Evolutionary conservation across 2,797 vertebrate species (phyloP).

Genomic region (Onychomys leucogaster): DNA sequence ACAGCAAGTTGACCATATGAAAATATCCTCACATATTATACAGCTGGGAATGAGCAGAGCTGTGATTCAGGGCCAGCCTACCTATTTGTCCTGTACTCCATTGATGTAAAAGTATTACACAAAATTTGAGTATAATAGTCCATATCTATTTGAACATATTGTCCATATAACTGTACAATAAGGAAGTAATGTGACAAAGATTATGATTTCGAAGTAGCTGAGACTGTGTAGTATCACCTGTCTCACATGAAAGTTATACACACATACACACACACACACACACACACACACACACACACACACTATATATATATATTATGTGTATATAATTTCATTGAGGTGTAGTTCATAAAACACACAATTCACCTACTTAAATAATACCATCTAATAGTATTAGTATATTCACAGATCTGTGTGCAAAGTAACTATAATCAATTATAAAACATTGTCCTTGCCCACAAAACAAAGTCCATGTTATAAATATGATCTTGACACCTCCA

Average conservation of each 20-base stretch:
- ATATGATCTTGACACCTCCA: neutral
- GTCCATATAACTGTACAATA: neutral
- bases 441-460: neutral
- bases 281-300: too few relatives aligned
- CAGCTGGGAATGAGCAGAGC: neutral
- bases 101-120: neutral
- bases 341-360: neutral
- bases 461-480: neutral
- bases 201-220: neutral
- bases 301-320: neutral
- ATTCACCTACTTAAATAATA: neutral
- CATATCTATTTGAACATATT: neutral
- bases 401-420: neutral
- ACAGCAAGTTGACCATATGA: neutral
- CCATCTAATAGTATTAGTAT: neutral
- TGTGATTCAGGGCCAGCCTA: neutral
- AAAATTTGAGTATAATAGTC: too few relatives aligned
- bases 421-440: neutral
- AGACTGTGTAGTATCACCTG: neutral
- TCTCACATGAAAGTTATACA: neutral
- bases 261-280: too few relatives aligned
- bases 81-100: neutral
- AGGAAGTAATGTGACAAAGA: neutral
- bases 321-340: neutral
- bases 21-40: neutral